Base-by-base conservation (phyloP, 2,797 vertebrate species). In the Lutjanus argentimaculatus region DNA sequence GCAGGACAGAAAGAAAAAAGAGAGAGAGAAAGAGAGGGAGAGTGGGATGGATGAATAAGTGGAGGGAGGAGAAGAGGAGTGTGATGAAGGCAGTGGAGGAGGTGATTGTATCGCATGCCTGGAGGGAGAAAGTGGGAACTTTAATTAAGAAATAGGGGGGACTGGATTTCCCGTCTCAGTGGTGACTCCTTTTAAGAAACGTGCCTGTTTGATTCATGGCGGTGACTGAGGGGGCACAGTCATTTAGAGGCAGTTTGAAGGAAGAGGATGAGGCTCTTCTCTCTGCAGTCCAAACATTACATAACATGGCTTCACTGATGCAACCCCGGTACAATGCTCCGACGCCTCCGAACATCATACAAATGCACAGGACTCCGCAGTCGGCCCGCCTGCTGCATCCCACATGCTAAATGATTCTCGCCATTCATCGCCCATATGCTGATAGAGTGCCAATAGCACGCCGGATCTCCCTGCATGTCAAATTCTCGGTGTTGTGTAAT, bases 331-430 rank as follows among this genome's bases (percentile, higher is more conserved):
- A 93, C 82, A 90, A 91, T 55, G 84, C 80, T 88, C 70, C 30
- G 79, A 92, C 88, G 80, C 91, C 93, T 91, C 96, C 95, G 0
- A 96, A 96, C 90, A 97, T 97, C 91, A 97, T 95, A 0, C 95
- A 96, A 92, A 96, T 96, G 95, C 96, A 96, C 96, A 93, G 96
- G 94, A 85, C 95, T 95, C 86, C 91, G 94, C 48, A 96, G 96
- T 92, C 96, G 95, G 7, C 96, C 95, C 0, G 7, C 96, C 95
- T 0, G 95, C 96, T 70, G 78, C 97, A 84, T 96, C 96, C 96
- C 97, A 92, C 87, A 91, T 84, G 49, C 78, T 80, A 56, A 87
- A 86, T 74, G 65, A 78, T 63, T 79, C 79, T 57, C 72, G 87
- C 73, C 79, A 82, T 83, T 85, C 72, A 88, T 58, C 68, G 53